phyloP scores from a whole-genome alignment of 23 tunicate genomes.

The Styela clava region DNA sequence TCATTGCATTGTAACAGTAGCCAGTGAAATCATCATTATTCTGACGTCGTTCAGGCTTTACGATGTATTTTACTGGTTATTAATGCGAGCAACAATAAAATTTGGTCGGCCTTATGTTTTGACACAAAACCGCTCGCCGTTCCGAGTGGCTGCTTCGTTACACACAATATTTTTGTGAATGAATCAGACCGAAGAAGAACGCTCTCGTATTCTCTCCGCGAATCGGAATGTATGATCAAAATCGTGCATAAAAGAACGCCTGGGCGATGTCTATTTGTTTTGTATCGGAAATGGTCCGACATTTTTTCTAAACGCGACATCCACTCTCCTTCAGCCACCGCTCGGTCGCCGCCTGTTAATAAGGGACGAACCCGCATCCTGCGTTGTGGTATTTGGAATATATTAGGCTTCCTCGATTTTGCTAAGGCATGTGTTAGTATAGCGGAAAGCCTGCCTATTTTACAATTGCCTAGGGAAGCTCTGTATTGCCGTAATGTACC shows the following conservation, averaged over 20 bases:
- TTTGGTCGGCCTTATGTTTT: neutral
- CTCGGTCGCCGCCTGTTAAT: neutral
- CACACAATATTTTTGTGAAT: neutral
- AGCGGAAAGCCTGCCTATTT: too few species aligned
- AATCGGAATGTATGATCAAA: neutral
- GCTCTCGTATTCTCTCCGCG: neutral
- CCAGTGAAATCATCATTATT: too few species aligned
- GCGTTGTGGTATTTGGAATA: too few species aligned
- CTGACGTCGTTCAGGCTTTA: too few species aligned
- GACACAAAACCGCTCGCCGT: neutral
- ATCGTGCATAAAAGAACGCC: neutral
- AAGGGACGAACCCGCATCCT: too few species aligned
- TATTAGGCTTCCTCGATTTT: too few species aligned
- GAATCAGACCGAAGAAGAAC: neutral
- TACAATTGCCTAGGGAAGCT: too few species aligned
- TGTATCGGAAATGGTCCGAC: neutral
- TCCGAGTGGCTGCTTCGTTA: neutral
- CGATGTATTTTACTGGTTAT: neutral
- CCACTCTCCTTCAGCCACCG: neutral
- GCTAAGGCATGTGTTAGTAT: too few species aligned
- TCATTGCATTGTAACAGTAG: too few species aligned
- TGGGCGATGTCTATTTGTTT: neutral
- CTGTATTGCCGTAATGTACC: too few species aligned
- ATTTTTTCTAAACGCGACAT: neutral
- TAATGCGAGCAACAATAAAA: neutral